A percentile compares a stretch with the other conserved stretches of the same genome.
phyloP scores from a whole-genome alignment of 2,888 invertebrate species.

The Conchocele bisecta region DNA sequence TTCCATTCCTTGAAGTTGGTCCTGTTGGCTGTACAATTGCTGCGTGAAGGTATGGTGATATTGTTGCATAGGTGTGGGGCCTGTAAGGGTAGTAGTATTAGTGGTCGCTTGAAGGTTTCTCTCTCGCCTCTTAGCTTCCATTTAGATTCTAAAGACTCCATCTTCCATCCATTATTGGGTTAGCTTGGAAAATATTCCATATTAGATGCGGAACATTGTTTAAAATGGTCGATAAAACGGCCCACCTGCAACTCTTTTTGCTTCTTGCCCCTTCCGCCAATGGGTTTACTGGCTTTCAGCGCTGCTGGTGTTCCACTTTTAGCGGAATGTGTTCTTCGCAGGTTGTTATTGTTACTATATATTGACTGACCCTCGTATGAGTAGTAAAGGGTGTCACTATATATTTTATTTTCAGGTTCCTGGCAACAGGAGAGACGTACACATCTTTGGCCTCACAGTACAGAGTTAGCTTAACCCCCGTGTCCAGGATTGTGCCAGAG shows the following conservation, averaged over 20 bases:
- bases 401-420: slow-evolving; percentile 15
- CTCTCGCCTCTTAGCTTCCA: slow-evolving; percentile 1
- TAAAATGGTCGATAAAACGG: neutral
- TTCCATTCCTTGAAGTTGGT: no score
- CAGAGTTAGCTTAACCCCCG: slow-evolving; percentile 11
- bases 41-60: no score
- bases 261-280: slow-evolving; percentile 20
- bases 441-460: slow-evolving; percentile 17
- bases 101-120: neutral
- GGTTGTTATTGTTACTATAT: neutral
- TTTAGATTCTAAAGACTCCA: neutral
- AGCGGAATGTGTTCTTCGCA: neutral
- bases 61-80: no score
- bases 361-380: neutral
- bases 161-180: slow-evolving; percentile 2
- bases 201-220: neutral
- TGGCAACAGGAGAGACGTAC: slow-evolving; percentile 27
- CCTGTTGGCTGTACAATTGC: no score
- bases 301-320: neutral
- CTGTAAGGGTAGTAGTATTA: no score
- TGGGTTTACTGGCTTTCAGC: neutral
- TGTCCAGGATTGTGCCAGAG: slow-evolving; percentile 14
- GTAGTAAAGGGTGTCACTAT: neutral
- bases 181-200: neutral
- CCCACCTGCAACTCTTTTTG: neutral